Evolutionary conservation across 2,113 vertebrate species (phyloP).

Genomic region (Amphiprion ocellaris): DNA sequence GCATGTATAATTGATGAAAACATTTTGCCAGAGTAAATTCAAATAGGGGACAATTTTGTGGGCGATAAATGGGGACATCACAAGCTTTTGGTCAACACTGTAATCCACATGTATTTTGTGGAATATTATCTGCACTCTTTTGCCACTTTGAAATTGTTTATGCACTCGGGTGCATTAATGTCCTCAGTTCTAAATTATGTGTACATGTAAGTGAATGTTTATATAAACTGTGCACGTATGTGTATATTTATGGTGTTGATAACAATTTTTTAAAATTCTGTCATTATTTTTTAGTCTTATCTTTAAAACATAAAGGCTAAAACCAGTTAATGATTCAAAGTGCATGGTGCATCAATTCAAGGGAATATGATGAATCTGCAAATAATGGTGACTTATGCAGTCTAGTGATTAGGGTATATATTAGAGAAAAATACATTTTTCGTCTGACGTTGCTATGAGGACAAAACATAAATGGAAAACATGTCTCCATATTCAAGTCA

Average conservation of each 20-base stretch:
- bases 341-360: conserved; percentile 28
- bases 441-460: background rate
- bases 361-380: conserved; percentile 48
- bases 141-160: background rate
- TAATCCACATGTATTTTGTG: background rate
- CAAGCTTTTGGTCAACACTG: background rate
- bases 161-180: background rate
- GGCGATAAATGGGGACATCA: background rate
- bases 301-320: background rate
- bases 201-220: too few species aligned
- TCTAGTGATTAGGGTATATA: background rate
- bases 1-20: conserved; percentile 74
- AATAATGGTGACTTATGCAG: conserved; percentile 23
- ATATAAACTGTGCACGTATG: background rate
- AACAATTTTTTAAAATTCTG: background rate
- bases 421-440: conserved; percentile 4
- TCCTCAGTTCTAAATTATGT: background rate
- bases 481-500: conserved; percentile 29
- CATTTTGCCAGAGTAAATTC: conserved; percentile 26
- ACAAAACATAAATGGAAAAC: conserved; percentile 38
- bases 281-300: background rate
- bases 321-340: background rate
- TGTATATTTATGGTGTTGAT: too few species aligned
- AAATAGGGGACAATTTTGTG: conserved; percentile 1
- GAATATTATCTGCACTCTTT: too few species aligned